Conservation (phyloP, 2,797 vertebrate genomes). For the Miopithecus talapoin region DNA sequence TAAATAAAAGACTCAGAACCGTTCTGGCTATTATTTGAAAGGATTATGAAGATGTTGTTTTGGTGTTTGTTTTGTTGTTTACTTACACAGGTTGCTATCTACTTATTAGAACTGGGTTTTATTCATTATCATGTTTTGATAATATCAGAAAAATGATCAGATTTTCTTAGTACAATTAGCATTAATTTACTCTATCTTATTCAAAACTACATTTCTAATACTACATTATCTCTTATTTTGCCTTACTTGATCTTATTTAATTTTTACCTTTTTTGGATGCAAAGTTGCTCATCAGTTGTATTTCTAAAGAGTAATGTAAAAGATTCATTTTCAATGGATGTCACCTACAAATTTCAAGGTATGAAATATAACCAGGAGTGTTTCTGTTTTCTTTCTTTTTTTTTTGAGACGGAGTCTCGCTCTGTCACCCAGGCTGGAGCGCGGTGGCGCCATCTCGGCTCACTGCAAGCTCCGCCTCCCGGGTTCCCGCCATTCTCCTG, state of each 20-base stretch:
- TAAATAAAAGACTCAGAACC: too few species aligned
- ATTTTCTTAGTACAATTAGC: not conserved
- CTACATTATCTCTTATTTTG: not conserved
- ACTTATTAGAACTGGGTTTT: not conserved
- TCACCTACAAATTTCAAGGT: not conserved
- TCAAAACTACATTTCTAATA: not conserved
- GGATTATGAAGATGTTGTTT: not conserved
- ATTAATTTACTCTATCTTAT: not conserved
- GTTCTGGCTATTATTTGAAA: not conserved
- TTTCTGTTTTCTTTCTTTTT: not conserved
- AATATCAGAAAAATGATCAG: not conserved
- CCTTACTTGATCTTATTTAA: not conserved
- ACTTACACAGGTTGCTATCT: not conserved
- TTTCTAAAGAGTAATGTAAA: not conserved
- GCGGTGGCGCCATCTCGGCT: rapidly evolving
- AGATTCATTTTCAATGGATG: not conserved
- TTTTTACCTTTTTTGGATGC: not conserved
- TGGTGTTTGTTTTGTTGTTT: not conserved
- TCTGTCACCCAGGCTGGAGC: rapidly evolving
- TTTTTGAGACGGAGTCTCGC: rapidly evolving
- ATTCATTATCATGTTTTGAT: not conserved
- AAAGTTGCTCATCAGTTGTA: not conserved
- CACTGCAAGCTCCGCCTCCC: too few species aligned
- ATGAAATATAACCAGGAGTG: not conserved
- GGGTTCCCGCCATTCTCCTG: too few species aligned